phyloP scores from a whole-genome alignment of 1,140 invertebrate genomes.

The Drosophila trapezifrons region DNA sequence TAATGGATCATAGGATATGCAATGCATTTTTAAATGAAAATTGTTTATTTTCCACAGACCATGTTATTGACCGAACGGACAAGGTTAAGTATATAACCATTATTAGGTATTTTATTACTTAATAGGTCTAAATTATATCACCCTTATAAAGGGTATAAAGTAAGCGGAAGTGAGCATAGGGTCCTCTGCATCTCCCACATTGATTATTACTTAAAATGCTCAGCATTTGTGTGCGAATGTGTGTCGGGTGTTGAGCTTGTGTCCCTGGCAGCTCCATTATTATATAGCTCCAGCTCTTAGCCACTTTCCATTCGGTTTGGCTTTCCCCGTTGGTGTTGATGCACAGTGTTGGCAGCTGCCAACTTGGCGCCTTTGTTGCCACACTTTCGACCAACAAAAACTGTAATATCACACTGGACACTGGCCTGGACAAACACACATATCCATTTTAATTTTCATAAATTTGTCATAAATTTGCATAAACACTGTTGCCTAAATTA shows the following conservation, averaged over 20 bases:
- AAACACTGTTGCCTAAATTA: conserved; percentile 46
- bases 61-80: background rate
- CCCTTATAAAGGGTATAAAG: background rate
- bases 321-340: conserved; percentile 60
- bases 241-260: conserved; percentile 23
- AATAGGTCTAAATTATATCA: background rate
- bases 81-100: background rate
- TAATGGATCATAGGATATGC: no score
- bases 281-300: conserved; percentile 23
- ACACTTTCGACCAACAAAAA: conserved; percentile 52
- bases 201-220: conserved; percentile 62
- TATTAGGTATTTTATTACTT: no score
- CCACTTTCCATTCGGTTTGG: conserved; percentile 21
- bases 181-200: conserved; percentile 33
- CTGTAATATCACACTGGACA: conserved; percentile 6
- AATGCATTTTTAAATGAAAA: background rate
- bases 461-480: conserved; percentile 71
- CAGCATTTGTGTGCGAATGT: conserved; percentile 40
- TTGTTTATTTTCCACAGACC: no score
- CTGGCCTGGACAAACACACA: conserved; percentile 2
- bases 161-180: background rate
- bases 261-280: conserved; percentile 54
- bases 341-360: conserved; percentile 76
- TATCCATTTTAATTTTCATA: conserved; percentile 69
- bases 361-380: conserved; percentile 69